Evolutionary conservation across 2,888 invertebrate genomes (phyloP).

Genomic region (Adelphocoris suturalis): DNA sequence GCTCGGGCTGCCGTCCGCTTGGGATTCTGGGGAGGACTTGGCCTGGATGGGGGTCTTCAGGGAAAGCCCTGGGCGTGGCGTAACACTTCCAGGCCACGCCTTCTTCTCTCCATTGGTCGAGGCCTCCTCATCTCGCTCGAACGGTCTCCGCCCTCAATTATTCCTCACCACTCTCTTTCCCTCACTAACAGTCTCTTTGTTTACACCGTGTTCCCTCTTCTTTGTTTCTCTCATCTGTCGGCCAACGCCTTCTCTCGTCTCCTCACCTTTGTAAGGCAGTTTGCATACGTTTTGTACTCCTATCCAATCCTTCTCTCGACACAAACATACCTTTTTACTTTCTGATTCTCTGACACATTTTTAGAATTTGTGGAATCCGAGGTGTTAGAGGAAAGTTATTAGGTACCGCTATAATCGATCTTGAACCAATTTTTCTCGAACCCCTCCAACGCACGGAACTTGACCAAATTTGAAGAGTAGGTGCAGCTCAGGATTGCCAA

Average conservation of each 20-base stretch:
- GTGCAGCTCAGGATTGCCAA: no score
- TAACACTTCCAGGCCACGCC: constrained; percentile 12
- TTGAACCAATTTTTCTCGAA: no score
- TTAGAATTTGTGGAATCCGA: no score
- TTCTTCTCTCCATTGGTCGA: not conserved
- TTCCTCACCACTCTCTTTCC: not conserved
- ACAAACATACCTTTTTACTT: constrained; percentile 6
- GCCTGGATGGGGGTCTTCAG: not conserved
- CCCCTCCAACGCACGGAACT: no score
- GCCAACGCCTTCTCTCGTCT: not conserved
- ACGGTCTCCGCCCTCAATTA: not conserved
- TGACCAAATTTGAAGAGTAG: no score
- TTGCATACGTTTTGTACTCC: constrained; percentile 12
- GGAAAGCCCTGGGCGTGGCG: constrained; percentile 3
- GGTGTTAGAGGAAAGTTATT: no score
- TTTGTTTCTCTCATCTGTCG: constrained; percentile 16
- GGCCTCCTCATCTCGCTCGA: not conserved
- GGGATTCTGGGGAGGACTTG: constrained; percentile 28
- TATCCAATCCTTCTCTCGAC: not conserved
- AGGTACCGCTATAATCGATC: no score
- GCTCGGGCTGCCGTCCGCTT: not conserved
- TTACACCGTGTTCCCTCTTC: constrained; percentile 23
- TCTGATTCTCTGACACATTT: not conserved
- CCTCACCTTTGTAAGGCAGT: constrained; percentile 14
- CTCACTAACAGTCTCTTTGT: constrained; percentile 24